These are phyloP conservation scores for Trinorchestia longiramus DNA, from an alignment of 1,140 invertebrate genomes.

Conservation along the genomic window DNA sequence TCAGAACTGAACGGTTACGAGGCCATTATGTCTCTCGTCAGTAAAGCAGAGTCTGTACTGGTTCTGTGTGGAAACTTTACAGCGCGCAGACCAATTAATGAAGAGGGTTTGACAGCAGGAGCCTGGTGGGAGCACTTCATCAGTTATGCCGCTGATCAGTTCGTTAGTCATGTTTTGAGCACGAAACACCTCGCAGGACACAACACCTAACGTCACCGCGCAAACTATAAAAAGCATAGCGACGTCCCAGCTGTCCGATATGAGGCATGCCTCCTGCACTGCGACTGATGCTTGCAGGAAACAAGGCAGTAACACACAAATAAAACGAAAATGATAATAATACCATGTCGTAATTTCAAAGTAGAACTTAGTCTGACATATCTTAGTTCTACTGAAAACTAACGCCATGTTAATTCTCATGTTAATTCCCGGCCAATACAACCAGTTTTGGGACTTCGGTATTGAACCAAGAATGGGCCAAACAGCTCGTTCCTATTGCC, in stretches of 20 bases:
- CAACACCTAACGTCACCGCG: not conserved
- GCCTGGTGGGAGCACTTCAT: not conserved
- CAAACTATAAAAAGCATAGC: not conserved
- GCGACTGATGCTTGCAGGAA: not conserved
- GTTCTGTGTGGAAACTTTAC: not conserved
- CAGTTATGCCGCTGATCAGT: slow-evolving; percentile 40
- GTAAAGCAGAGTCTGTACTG: not conserved
- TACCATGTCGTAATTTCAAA: too few species aligned
- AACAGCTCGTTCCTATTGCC: too few species aligned
- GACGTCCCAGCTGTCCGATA: not conserved
- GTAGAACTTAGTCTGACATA: too few species aligned
- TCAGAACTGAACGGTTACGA: not conserved
- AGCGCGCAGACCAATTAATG: not conserved
- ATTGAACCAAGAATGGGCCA: too few species aligned
- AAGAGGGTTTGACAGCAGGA: slow-evolving; percentile 29
- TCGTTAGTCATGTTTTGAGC: not conserved
- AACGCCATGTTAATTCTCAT: too few species aligned
- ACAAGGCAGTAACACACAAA: not conserved
- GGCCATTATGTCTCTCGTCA: not conserved
- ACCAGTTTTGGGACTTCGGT: too few species aligned
- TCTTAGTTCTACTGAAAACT: too few species aligned
- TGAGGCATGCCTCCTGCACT: too few species aligned
- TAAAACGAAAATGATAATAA: not conserved
- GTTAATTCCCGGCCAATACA: too few species aligned
- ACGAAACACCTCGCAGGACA: not conserved